Conservation (phyloP, 37 sponge, comb jelly and placozoan genomes). For the Cladorhizidae sp. region DNA sequence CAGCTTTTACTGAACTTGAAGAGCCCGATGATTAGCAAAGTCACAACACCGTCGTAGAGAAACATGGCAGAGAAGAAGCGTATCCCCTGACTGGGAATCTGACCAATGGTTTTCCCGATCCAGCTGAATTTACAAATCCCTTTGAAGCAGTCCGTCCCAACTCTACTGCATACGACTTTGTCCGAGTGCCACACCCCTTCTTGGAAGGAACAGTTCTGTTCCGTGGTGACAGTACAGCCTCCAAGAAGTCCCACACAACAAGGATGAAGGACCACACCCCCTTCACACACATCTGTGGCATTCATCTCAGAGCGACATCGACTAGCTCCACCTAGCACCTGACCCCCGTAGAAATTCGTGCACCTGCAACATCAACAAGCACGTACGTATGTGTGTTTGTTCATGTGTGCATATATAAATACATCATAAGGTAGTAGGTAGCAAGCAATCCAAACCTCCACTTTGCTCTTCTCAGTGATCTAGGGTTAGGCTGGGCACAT, state of each 20-base stretch:
- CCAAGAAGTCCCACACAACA: constrained; percentile 88
- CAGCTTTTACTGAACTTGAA: constrained; percentile 75
- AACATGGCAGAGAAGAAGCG: constrained; percentile 82
- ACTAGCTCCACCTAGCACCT: constrained; percentile 57
- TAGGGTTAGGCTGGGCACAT: too few species aligned
- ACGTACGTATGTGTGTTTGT: background rate
- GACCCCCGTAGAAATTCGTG: background rate
- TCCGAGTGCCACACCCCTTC: constrained; percentile 71
- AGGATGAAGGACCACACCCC: constrained; percentile 74
- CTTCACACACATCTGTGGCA: constrained; percentile 20
- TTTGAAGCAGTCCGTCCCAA: constrained; percentile 53
- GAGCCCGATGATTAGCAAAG: constrained; percentile 56
- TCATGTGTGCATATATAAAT: background rate
- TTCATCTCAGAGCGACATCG: constrained; percentile 43
- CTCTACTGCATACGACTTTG: constrained; percentile 79
- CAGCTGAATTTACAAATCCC: constrained; percentile 41
- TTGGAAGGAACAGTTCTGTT: constrained; percentile 76
- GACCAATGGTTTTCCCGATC: background rate
- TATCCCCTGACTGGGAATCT: constrained; percentile 68
- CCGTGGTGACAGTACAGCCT: constrained; percentile 75
- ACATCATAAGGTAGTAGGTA: background rate
- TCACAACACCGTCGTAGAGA: constrained; percentile 80
- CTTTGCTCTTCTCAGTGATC: too few species aligned
- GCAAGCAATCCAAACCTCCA: too few species aligned
- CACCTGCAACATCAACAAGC: too few species aligned